phyloP scores from a whole-genome alignment of 2,797 vertebrate genomes.

The Rhodeus uyekii region DNA sequence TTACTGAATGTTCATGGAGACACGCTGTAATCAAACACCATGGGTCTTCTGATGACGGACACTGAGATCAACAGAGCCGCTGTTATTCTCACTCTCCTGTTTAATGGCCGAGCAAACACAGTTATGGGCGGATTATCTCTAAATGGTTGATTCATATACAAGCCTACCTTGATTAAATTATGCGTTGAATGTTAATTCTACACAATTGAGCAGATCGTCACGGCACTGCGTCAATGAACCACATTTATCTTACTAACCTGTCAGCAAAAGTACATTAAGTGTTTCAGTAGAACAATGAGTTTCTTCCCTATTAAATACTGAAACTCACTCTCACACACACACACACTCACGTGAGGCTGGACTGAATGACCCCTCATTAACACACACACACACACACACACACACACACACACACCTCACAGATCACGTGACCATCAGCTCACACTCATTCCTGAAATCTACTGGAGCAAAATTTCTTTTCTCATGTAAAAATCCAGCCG shows the following conservation, averaged over 20 bases:
- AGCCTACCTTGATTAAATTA: not conserved
- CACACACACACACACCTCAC: not conserved
- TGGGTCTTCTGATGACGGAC: not conserved
- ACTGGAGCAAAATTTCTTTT: not conserved
- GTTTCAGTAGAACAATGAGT: not conserved
- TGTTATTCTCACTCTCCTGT: not conserved
- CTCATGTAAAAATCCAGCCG: not conserved
- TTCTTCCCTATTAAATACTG: not conserved
- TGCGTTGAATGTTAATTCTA: not conserved
- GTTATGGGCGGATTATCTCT: not conserved
- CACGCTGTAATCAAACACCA: too few relatives aligned
- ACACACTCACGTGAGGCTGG: not conserved
- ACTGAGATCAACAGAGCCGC: not conserved
- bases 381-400: not conserved
- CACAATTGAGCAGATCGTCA: not conserved
- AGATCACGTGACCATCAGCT: constrained; percentile 31
- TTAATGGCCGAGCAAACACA: not conserved
- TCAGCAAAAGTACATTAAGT: too few relatives aligned
- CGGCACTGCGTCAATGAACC: not conserved
- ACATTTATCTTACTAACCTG: too few relatives aligned
- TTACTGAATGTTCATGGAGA: not conserved
- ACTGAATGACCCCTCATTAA: constrained; percentile 1
- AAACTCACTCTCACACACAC: not conserved
- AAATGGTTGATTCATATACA: not conserved
- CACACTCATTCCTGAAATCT: constrained; percentile 2